Conservation (phyloP, 2,888 invertebrate genomes). For the Penaeus monodon region DNA sequence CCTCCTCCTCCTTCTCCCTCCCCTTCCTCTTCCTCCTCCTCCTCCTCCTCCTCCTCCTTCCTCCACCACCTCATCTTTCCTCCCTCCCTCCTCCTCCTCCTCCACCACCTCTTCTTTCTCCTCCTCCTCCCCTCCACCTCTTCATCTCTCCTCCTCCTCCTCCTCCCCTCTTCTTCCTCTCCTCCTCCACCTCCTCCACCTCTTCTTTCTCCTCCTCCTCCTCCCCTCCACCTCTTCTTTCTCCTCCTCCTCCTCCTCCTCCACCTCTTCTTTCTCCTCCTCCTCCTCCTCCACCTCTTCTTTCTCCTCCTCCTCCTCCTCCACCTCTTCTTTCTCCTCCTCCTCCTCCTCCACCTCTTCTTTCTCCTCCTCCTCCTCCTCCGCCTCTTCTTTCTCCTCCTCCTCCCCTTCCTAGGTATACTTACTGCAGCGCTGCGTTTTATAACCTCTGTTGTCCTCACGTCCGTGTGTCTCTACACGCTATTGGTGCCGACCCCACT, state of each 20-base stretch:
- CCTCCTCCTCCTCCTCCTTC: too few species aligned
- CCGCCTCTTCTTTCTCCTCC: neutral
- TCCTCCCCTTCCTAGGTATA: too few species aligned
- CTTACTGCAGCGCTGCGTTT: too few species aligned
- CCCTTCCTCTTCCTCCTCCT: too few species aligned
- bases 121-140: neutral
- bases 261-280: neutral
- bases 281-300: neutral
- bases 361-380: neutral
- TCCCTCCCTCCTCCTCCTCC: neutral
- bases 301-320: neutral
- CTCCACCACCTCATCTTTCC: neutral
- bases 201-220: neutral
- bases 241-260: neutral
- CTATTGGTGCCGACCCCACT: too few species aligned
- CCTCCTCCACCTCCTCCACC: neutral
- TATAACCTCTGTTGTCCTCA: too few species aligned
- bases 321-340: neutral
- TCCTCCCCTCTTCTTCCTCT: neutral
- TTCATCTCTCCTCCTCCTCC: neutral
- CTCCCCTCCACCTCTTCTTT: too few species aligned
- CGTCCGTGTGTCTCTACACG: too few species aligned
- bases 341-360: too few species aligned
- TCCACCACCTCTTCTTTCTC: neutral
- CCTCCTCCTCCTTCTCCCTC: too few species aligned